These are phyloP conservation scores for Myotis vivesi DNA, from an alignment of 2,797 vertebrate genomes.

Conservation along the genomic window DNA sequence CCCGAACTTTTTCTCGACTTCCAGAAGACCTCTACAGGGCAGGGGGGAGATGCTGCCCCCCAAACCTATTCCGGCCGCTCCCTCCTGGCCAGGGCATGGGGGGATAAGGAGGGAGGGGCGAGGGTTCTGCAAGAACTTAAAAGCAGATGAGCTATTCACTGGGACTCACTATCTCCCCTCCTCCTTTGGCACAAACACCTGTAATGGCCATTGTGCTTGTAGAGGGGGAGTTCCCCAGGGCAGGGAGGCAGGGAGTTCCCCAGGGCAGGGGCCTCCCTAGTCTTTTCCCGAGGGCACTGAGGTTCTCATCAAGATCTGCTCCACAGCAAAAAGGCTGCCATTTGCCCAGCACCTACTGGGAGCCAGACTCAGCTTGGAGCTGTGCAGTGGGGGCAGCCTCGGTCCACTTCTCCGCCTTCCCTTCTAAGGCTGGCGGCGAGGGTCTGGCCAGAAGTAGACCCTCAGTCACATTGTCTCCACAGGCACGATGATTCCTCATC, in stretches of 20 bases:
- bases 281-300: neutral
- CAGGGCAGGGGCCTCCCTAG: neutral
- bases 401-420: neutral
- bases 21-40: neutral
- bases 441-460: neutral
- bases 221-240: neutral
- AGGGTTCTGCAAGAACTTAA: neutral
- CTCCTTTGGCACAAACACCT: neutral
- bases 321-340: neutral
- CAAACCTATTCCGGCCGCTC: neutral
- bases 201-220: neutral
- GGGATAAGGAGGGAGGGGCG: rapidly evolving
- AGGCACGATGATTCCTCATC: neutral
- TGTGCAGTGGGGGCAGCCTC: neutral
- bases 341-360: neutral
- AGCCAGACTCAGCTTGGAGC: neutral
- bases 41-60: neutral
- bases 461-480: neutral
- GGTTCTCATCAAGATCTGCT: neutral
- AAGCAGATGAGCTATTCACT: neutral
- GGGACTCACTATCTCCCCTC: neutral
- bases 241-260: neutral
- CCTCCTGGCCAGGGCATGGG: neutral
- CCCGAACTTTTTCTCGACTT: neutral
- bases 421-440: neutral